Base-by-base conservation (phyloP, 1,140 invertebrate species). In the Dreissena rostriformis region DNA sequence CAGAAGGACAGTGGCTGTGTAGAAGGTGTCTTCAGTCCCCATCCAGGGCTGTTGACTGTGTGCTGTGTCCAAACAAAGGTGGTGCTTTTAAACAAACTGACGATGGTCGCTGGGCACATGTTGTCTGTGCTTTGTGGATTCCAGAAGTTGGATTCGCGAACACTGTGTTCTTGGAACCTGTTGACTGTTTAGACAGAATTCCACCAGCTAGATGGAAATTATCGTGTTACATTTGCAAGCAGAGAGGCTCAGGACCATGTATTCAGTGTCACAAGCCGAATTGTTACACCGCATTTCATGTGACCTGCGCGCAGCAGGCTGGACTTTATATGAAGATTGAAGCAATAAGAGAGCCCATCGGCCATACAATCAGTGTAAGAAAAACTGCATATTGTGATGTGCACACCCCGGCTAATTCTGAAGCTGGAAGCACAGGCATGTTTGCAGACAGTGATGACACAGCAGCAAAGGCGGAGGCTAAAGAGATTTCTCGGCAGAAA, bases 11-110 rank as follows among this genome's bases (percentile, higher is more conserved):
- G 92, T 99, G 99, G 99, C 94, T 99, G 19, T 99, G 99, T 93
- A 95, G 98, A 70, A 92, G 96, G 51, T 99, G 99, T 94, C 94
- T 99, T 8, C 97, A 99, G 90, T 99, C 98, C 73, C 98, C 99
- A 10, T 99, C 98, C 7, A 94, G 97, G 79, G 96, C 98, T 14
- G 98, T 99, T 0, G 97, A 99, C 92, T 99, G 99, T 95, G 97
- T 97, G 29, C 94, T 99, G 8, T 99, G 99, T 94, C 98, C 99
- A 0, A 99, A 99, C 93, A 97, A 98, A 90, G 98, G 98, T 73
- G 99, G 99, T 78, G 99, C 99, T 65, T 99, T 99, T 88, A 99
- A 99, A 94, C 98, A 99, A 94, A 99, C 98, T 0, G 98, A 99
- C 93, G 95, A 97, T 93, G 96, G 97, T 0, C 96, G 97, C 7